Evolutionary conservation across 2,113 vertebrate genomes (phyloP).

Genomic region (Etia nguti): DNA sequence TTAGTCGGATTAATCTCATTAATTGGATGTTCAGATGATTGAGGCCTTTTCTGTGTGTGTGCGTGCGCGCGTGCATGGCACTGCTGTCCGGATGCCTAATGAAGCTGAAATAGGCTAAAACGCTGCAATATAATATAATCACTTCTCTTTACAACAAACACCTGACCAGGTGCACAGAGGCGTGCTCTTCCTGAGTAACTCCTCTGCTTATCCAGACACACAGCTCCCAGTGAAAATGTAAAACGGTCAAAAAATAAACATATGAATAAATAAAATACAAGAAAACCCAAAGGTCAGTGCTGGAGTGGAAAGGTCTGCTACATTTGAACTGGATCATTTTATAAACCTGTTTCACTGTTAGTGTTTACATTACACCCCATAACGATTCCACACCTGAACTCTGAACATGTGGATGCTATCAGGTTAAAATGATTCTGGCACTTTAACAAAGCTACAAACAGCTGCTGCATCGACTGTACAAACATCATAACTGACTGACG

Average conservation of each 20-base stretch:
- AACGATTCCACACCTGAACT: not conserved
- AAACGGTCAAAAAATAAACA: too few species aligned
- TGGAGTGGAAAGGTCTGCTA: not conserved
- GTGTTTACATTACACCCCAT: not conserved
- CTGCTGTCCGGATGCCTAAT: not conserved
- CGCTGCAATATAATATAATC: not conserved
- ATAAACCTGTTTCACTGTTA: not conserved
- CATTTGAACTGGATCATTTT: not conserved
- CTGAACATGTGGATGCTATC: not conserved
- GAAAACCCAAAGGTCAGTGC: not conserved
- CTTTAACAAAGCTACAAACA: not conserved
- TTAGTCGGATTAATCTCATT: not conserved
- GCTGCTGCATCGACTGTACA: not conserved
- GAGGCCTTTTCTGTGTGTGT: not conserved
- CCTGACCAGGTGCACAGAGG: not conserved
- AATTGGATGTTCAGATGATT: not conserved
- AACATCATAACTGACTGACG: not conserved
- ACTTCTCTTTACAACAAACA: not conserved
- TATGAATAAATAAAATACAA: too few species aligned
- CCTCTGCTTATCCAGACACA: not conserved
- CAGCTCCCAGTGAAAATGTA: not conserved
- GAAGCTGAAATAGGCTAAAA: not conserved
- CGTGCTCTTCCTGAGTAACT: not conserved
- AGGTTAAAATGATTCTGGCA: not conserved
- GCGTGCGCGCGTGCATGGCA: too few species aligned